Evolutionary conservation across 2,888 invertebrate species (phyloP), one percentile per base, ranked within the genome.

Genomic region (Atherix ibis): DNA sequence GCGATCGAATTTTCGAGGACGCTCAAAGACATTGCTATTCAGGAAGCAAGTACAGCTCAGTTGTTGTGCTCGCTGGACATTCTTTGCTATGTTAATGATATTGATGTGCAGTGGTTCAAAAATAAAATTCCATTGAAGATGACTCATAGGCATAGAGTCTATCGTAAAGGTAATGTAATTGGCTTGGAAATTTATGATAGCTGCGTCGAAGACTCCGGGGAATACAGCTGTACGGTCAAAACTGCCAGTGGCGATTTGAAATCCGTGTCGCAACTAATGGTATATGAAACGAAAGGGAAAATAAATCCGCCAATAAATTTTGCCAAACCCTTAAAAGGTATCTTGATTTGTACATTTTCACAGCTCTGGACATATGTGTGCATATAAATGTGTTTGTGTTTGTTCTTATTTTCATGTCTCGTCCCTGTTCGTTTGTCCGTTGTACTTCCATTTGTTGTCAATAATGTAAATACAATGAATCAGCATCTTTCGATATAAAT

Each of bases 41-140:
- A n/a, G n/a, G n/a, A n/a, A n/a, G n/a, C n/a, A n/a, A n/a, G n/a
- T n/a, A n/a, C n/a, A n/a, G n/a, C n/a, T n/a, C n/a, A n/a, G n/a
- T n/a, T n/a, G n/a, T n/a, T n/a, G n/a, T n/a, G n/a, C n/a, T n/a
- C n/a, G n/a, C n/a, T n/a, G n/a, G n/a, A n/a, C n/a, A n/a, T n/a
- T n/a, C n/a, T n/a, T n/a, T n/a, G n/a, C n/a, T n/a, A n/a, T n/a
- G n/a, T n/a, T n/a, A n/a, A n/a, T n/a, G n/a, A n/a, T n/a, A n/a
- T n/a, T n/a, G n/a, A n/a, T n/a, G 65, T 82, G 3, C 67, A 72
- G 34, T 87, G 87, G 87, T 67, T 72, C 29, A 77, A 73, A 49
- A 74, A 83, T 49, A 76, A 76, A 0, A 58, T 67, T 31, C 54
- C 66, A 9, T 52, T 67, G 38, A 60, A 63, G 16, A 53, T 65